These are phyloP conservation scores for Litocranius walleri DNA, from an alignment of 2,113 vertebrate genomes.

Conservation along the genomic window DNA sequence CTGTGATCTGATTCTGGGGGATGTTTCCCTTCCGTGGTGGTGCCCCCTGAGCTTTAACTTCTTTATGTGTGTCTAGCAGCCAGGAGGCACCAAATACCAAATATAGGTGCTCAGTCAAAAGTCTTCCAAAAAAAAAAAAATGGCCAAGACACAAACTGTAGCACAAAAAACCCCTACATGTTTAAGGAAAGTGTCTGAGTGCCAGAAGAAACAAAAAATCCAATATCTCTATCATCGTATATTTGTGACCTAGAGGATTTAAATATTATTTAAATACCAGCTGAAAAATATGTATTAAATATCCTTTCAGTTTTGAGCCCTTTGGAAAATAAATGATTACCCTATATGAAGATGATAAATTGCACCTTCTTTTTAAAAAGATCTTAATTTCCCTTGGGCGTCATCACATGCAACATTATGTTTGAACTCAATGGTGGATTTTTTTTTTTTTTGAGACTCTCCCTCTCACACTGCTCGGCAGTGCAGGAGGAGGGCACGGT, in stretches of 20 bases:
- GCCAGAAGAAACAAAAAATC: background rate
- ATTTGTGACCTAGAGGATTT: background rate
- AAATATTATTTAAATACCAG: background rate
- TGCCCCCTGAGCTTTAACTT: no score
- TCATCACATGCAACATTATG: background rate
- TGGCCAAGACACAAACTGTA: fast-evolving
- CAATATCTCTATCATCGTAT: fast-evolving
- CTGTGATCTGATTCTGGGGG: background rate
- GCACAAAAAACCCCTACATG: no score
- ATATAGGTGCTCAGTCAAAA: background rate
- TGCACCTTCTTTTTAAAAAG: background rate
- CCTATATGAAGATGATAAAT: background rate
- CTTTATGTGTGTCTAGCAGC: no score
- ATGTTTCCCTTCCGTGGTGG: fast-evolving
- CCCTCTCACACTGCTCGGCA: no score
- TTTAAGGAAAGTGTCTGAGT: background rate
- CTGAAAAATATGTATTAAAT: background rate
- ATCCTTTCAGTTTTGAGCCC: background rate
- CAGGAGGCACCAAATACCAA: background rate
- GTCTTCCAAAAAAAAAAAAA: background rate
- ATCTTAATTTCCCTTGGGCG: background rate
- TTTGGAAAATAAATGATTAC: background rate
- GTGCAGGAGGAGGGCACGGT: no score
- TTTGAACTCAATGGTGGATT: background rate
- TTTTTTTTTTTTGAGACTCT: no score